A percentile compares a stretch with the other conserved stretches of the same genome.
Conservation (phyloP, 2,888 invertebrate species). For the Drosophila picticornis region DNA sequence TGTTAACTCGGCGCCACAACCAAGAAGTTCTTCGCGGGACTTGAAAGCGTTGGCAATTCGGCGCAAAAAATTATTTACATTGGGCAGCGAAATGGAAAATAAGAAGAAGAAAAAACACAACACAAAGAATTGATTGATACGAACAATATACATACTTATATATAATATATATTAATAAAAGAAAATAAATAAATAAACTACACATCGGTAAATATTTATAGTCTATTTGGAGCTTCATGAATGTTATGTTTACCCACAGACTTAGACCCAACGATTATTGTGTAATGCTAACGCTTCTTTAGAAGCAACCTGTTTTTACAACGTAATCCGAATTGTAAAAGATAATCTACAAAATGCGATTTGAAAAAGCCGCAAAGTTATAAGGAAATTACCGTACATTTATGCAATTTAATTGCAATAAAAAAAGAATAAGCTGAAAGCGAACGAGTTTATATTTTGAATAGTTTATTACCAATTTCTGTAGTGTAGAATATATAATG, state of each 20-base stretch:
- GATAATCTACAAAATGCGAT: constrained; percentile 64
- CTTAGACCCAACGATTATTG: constrained; percentile 50
- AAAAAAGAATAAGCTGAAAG: constrained; percentile 22
- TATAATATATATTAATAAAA: constrained; percentile 46
- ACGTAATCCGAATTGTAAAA: constrained; percentile 56
- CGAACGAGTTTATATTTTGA: constrained; percentile 7
- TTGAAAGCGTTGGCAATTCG: constrained; percentile 79
- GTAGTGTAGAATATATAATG: background rate
- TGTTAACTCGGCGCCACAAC: constrained; percentile 83
- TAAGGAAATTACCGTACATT: constrained; percentile 24
- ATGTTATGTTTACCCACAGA: constrained; percentile 44
- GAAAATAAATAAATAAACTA: constrained; percentile 63
- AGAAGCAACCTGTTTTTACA: constrained; percentile 67
- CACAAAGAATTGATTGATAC: constrained; percentile 56
- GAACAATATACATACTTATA: background rate
- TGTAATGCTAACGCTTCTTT: constrained; percentile 75
- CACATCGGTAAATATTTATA: constrained; percentile 53
- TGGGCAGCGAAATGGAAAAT: constrained; percentile 78
- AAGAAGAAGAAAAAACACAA: constrained; percentile 27
- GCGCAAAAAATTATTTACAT: constrained; percentile 81
- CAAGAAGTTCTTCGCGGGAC: constrained; percentile 40
- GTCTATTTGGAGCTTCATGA: constrained; percentile 46
- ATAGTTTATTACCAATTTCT: constrained; percentile 23
- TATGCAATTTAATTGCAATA: constrained; percentile 42
- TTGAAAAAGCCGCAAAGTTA: constrained; percentile 59